Evolutionary conservation across 1,140 invertebrate genomes (phyloP), one percentile per base, ranked within the genome.

Genomic region (Diabrotica virgifera): DNA sequence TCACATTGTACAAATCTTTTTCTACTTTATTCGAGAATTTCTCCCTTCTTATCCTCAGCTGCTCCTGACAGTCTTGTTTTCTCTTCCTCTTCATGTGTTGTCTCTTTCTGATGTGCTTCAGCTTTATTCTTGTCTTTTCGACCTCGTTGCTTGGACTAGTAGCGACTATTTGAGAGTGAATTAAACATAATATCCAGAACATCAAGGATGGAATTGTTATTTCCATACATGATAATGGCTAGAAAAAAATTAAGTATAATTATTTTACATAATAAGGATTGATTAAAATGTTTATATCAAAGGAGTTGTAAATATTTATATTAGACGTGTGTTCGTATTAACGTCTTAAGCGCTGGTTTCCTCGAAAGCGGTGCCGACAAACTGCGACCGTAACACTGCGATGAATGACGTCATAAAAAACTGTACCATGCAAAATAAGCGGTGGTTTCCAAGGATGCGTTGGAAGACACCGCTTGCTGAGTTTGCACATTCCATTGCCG

Each of bases 161-260:
- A 37, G 90, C 90, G 3, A 92, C 92, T 64, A 96, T 96, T 80
- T 97, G 94, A 0, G 94, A 94, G 79, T 96, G 94, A 53, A 97
- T 90, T 40, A 93, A 82, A 69, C 91, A 93, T 51, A 97, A 81
- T 37, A 90, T 82, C 67, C 93, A 78, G 85, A 93, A 93, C 77
- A 95, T 85, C 14, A 87, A 83, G 64, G 88, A 77, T n/a, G 94
- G 93, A 64, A 93, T 87, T 36, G 93, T 73, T 73, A 93, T 82
- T 80, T 90, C 89, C 64, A 84, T 85, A 46, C 80, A 74, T 50
- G 84, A 81, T 58, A 87, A 78, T 70, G 79, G 75, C 84, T 86
- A 70, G 10, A 65, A 67, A 50, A 53, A 63, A 61, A 53, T 61
- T 10, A n/a, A n/a, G n/a, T n/a, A n/a, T n/a, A n/a, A n/a, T n/a